Evolutionary conservation across 2,888 invertebrate genomes (phyloP).

Genomic region (Parthenolecanium corni): DNA sequence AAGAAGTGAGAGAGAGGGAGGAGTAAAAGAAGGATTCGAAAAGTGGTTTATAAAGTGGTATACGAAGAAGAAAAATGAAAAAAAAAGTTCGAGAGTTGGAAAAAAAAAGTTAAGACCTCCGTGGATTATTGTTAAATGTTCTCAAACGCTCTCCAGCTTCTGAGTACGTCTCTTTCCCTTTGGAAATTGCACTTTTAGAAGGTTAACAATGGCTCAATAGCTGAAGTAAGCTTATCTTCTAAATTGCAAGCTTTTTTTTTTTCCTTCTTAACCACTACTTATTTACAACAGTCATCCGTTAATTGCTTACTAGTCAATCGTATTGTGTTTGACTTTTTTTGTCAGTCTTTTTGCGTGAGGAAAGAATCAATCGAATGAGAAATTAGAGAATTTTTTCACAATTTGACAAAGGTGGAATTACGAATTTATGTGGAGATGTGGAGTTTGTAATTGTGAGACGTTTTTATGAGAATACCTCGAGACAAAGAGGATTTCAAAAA

Average conservation of each 20-base stretch:
- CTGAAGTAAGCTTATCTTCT: constrained; percentile 20
- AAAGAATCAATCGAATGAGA: background rate
- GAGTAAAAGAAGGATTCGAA: constrained; percentile 9
- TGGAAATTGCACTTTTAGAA: constrained; percentile 25
- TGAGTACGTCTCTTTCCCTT: constrained; percentile 19
- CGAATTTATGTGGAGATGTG: too few species aligned
- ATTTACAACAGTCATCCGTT: constrained; percentile 24
- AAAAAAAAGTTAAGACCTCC: constrained; percentile 14
- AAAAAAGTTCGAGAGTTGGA: constrained; percentile 17
- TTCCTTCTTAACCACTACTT: constrained; percentile 1
- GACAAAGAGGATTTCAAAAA: too few species aligned
- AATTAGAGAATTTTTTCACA: too few species aligned
- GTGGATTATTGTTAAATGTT: constrained; percentile 23
- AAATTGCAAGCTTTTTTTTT: constrained; percentile 18
- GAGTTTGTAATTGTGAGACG: too few species aligned
- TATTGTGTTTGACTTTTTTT: constrained; percentile 20
- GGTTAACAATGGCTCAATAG: constrained; percentile 25
- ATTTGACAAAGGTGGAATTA: too few species aligned
- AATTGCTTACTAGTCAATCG: constrained; percentile 24
- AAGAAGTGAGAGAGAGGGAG: background rate
- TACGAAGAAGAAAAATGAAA: constrained; percentile 7
- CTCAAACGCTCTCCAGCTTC: constrained; percentile 23
- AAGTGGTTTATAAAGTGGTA: constrained; percentile 24
- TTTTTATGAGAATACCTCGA: too few species aligned
- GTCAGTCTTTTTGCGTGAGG: background rate